phyloP scores from a whole-genome alignment of 2,888 invertebrate genomes.

The Petrophora chlorosata region DNA sequence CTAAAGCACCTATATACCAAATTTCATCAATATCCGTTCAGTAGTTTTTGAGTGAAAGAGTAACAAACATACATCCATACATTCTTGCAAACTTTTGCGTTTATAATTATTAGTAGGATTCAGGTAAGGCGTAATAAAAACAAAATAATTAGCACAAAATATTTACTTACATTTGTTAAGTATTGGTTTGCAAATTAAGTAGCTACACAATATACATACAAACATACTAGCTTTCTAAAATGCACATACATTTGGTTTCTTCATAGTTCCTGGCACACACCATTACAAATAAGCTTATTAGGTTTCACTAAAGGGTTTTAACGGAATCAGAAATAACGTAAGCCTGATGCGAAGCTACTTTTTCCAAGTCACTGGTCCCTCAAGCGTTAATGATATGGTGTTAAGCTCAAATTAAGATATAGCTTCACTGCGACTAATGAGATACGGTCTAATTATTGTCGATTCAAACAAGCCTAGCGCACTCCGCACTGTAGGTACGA shows the following conservation, averaged over 20 bases:
- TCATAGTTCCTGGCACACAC: slow-evolving; percentile 45
- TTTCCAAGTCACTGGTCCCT: too few species aligned
- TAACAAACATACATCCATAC: neutral
- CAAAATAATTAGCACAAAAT: slow-evolving; percentile 42
- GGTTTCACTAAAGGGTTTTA: neutral
- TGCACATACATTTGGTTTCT: slow-evolving; percentile 46
- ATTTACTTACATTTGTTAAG: slow-evolving; percentile 57
- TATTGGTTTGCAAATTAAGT: slow-evolving; percentile 56
- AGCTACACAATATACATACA: slow-evolving; percentile 46
- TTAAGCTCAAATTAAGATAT: too few species aligned
- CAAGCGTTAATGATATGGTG: too few species aligned
- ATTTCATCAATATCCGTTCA: too few species aligned
- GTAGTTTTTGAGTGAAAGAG: neutral
- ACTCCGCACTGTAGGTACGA: too few species aligned
- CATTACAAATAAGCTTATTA: neutral
- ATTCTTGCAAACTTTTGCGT: neutral
- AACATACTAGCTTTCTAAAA: slow-evolving; percentile 38
- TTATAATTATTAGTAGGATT: neutral
- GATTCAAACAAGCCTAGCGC: too few species aligned
- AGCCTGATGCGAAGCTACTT: too few species aligned
- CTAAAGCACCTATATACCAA: too few species aligned
- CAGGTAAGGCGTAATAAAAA: slow-evolving; percentile 29
- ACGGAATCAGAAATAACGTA: too few species aligned
- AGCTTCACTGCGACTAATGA: too few species aligned
- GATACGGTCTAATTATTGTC: too few species aligned